Percentiles rank a stretch among this genome's conserved stretches.
Evolutionary conservation across 2,888 invertebrate genomes (phyloP).

Genomic region (Metacarcinus magister): DNA sequence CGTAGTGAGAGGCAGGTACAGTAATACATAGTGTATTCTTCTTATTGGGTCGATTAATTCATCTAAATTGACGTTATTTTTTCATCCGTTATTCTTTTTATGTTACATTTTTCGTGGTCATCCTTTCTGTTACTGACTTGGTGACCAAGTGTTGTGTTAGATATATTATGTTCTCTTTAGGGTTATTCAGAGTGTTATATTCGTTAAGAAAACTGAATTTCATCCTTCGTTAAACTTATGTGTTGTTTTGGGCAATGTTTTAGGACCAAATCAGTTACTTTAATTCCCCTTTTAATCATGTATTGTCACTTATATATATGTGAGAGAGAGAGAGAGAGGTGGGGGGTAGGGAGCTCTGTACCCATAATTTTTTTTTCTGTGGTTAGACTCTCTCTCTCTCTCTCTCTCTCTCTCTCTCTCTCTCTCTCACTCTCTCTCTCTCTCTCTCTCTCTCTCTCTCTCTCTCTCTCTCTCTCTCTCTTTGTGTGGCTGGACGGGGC

Average conservation of each 20-base stretch:
- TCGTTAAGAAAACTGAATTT: too few species aligned
- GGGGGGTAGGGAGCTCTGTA: not conserved
- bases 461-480: not conserved
- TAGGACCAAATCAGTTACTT: not conserved
- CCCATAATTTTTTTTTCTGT: not conserved
- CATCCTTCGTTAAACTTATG: not conserved
- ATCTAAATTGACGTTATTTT: too few species aligned
- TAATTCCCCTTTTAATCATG: not conserved
- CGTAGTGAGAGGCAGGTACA: not conserved
- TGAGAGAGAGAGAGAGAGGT: conserved; percentile 6
- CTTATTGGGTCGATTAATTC: too few species aligned
- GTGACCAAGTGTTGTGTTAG: too few species aligned
- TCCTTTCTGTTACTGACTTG: too few species aligned
- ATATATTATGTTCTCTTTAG: too few species aligned
- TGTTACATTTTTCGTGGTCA: too few species aligned
- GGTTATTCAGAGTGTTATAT: too few species aligned
- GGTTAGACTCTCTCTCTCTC: not conserved
- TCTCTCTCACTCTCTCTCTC: too few species aligned
- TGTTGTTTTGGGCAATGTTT: not conserved
- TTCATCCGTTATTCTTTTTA: too few species aligned
- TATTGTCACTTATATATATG: not conserved
- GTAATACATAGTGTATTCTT: not conserved
- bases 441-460: too few species aligned
- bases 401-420: too few species aligned
- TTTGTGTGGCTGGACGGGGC: not conserved